Conservation (phyloP, 2,113 vertebrate genomes). For the Ondatra zibethicus region DNA sequence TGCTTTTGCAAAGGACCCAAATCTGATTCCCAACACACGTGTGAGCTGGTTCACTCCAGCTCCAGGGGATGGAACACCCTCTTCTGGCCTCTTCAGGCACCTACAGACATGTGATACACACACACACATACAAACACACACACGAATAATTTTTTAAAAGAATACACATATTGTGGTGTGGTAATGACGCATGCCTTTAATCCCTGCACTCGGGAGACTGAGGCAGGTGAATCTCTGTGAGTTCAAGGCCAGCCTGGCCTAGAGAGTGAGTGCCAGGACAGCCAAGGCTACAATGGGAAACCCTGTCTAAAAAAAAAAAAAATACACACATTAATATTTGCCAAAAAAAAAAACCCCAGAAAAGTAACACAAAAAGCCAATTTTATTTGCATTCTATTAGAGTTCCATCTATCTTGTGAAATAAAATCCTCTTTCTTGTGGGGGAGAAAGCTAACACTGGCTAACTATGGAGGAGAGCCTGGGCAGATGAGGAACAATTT, state of each 20-base stretch:
- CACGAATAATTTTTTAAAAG: neutral
- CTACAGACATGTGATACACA: neutral
- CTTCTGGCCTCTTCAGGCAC: neutral
- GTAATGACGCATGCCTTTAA: too few relatives aligned
- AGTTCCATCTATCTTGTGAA: neutral
- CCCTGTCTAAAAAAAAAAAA: neutral
- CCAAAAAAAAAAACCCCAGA: neutral
- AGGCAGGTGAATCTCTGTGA: too few relatives aligned
- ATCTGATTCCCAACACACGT: neutral
- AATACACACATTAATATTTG: neutral
- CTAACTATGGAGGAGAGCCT: neutral
- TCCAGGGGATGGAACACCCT: neutral
- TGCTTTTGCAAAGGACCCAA: neutral
- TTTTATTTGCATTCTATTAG: neutral
- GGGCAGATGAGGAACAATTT: neutral
- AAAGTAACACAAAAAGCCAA: neutral
- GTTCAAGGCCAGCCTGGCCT: too few relatives aligned
- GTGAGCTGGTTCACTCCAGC: neutral
- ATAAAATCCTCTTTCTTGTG: neutral
- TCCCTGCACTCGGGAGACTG: too few relatives aligned
- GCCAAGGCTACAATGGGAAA: too few relatives aligned
- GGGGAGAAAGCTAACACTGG: neutral
- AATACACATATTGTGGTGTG: neutral
- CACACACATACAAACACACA: neutral
- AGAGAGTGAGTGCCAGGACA: too few relatives aligned